A percentile compares a stretch with the other conserved stretches of the same genome.
Evolutionary conservation across 2,888 invertebrate genomes (phyloP).

Genomic region (Hemistola chrysoprasaria): DNA sequence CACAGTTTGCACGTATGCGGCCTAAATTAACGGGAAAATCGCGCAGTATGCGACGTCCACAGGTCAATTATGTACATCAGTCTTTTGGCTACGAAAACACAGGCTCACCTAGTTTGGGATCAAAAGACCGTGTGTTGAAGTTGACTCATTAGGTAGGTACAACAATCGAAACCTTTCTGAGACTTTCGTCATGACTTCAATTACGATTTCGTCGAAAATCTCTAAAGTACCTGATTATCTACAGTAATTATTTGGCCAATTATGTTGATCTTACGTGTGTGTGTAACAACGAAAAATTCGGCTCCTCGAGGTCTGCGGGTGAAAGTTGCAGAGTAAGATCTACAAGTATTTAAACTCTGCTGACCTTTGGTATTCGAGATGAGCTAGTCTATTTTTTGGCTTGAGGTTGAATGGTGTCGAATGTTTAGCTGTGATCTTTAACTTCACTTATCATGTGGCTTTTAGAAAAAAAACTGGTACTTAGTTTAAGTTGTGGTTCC

Average conservation of each 20-base stretch:
- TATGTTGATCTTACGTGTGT: slow-evolving; percentile 39
- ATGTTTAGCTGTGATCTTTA: slow-evolving; percentile 9
- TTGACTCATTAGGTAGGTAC: no score
- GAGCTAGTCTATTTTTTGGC: slow-evolving; percentile 28
- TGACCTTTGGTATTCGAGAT: slow-evolving; percentile 56
- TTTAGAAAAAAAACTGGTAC: no score
- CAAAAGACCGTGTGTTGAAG: no score
- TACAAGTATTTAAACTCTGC: slow-evolving; percentile 46
- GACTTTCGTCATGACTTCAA: no score
- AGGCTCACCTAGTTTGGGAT: no score
- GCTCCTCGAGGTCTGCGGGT: slow-evolving; percentile 35
- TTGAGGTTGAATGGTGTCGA: slow-evolving; percentile 21
- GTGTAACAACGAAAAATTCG: slow-evolving; percentile 26
- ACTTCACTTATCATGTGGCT: background rate
- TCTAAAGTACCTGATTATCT: slow-evolving; percentile 23
- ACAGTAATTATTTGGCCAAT: slow-evolving; percentile 37
- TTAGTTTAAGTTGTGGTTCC: no score
- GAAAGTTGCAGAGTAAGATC: slow-evolving; percentile 58
- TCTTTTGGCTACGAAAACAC: no score
- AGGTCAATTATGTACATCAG: no score
- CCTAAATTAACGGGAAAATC: no score
- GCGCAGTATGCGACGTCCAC: no score
- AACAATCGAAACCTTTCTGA: no score
- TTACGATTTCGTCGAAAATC: slow-evolving; percentile 29
- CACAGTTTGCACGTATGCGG: no score